Base-by-base conservation (phyloP, 2,888 invertebrate genomes). In the Coleophora flavipennella region DNA sequence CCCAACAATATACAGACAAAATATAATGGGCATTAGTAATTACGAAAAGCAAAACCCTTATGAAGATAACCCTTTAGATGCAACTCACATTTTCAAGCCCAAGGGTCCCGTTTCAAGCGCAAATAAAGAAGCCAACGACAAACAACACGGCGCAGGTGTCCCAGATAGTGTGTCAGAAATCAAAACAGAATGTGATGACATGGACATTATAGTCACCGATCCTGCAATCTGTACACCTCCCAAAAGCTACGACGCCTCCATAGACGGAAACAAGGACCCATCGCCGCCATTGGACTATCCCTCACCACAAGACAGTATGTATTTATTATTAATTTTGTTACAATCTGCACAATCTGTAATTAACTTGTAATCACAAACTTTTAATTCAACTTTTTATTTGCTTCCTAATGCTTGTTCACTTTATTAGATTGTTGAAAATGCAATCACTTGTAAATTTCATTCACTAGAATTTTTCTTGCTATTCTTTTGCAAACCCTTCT, bases 401-500 rank as follows among this genome's bases (percentile, higher is more conserved):
- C 60, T 67, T 61, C 45, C 49, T 61, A 59, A 56, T 57, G 60
- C 63, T 66, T 67, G 32, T 48, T 59, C 47, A 50, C 38, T 45
- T 26, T 13, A 43, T 53, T 43, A 69, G 75, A 79, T 81, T 83
- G 83, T 83, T 83, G 84, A 84, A 84, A 83, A 83, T 84, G 84
- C 83, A 81, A 76, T 83, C 77, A 74, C 69, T 70, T 64, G 57
- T 70, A 68, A 62, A 64, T 67, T 70, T 70, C 69, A 71, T 67
- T 62, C 49, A 60, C 35, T 39, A 12, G 28, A 12, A 25, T 61
- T 58, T 64, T 64, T 59, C 57, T 50, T 52, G 44, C 44, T 71
- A 76, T 79, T 76, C 67, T 68, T 71, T 80, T 75, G 70, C 71
- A 71, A 73, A 58, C 57, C 65, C 65, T 68, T 68, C 55, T 59